Conservation (phyloP, 1,140 invertebrate genomes). For the Bilobella aurantiaca region DNA sequence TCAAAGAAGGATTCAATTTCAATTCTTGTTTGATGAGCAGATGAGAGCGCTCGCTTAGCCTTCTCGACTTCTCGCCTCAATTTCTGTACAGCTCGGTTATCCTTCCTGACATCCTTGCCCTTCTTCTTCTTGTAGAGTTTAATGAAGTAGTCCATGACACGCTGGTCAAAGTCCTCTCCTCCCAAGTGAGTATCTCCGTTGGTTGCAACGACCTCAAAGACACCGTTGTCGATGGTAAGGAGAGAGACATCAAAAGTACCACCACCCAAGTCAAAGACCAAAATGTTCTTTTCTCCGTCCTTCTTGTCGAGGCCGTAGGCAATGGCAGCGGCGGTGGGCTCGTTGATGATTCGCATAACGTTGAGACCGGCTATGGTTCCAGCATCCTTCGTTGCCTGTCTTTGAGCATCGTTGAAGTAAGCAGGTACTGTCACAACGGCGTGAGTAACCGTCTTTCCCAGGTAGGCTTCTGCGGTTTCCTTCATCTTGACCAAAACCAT, state of each 20-base stretch:
- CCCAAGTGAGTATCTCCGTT: slow-evolving; percentile 98
- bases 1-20: slow-evolving; percentile 99
- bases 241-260: slow-evolving; percentile 99
- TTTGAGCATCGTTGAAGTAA: slow-evolving; percentile 96
- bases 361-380: slow-evolving; percentile 71
- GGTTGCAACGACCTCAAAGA: slow-evolving; percentile 83
- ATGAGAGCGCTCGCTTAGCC: slow-evolving; percentile 89
- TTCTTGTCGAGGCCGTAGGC: slow-evolving; percentile 99
- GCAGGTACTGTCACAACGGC: slow-evolving; percentile 98
- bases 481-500: slow-evolving; percentile 98
- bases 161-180: slow-evolving; percentile 97
- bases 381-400: slow-evolving; percentile 91
- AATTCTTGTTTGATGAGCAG: slow-evolving; percentile 90
- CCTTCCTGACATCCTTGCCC: slow-evolving; percentile 92
- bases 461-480: slow-evolving; percentile 92
- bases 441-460: slow-evolving; percentile 91
- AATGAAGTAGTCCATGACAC: slow-evolving; percentile 97
- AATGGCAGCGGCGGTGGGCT: slow-evolving; percentile 99
- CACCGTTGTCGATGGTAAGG: slow-evolving; percentile 97
- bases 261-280: slow-evolving; percentile 98
- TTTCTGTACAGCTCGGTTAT: slow-evolving; percentile 77
- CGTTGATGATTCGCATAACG: slow-evolving; percentile 99
- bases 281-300: slow-evolving; percentile 95
- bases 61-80: slow-evolving; percentile 94
- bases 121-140: slow-evolving; percentile 99